Evolutionary conservation across 2,797 vertebrate species (phyloP).

Genomic region (Cyclura pinguis): DNA sequence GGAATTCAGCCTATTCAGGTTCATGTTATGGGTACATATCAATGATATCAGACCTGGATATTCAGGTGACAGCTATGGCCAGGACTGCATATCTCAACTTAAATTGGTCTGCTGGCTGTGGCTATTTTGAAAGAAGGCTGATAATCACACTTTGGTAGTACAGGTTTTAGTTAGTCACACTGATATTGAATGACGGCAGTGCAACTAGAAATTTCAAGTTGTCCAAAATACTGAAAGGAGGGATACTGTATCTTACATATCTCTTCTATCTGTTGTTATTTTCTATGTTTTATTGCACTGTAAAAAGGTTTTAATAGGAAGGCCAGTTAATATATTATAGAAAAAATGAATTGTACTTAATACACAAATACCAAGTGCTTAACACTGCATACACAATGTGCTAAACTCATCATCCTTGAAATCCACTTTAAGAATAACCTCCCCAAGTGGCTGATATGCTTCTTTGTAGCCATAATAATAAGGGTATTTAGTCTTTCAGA

Average conservation of each 20-base stretch:
- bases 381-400: conserved; percentile 44
- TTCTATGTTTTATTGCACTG: background rate
- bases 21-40: background rate
- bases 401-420: conserved; percentile 24
- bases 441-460: conserved; percentile 26
- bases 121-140: background rate
- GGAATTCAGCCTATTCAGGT: background rate
- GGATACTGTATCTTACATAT: background rate
- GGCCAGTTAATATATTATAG: too few species aligned
- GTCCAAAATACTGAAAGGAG: background rate
- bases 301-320: background rate
- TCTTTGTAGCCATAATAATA: conserved; percentile 52
- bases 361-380: conserved; percentile 20
- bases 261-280: background rate
- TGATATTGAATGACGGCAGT: background rate
- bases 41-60: background rate
- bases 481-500: conserved; percentile 60
- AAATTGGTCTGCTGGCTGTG: background rate
- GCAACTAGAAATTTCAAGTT: background rate
- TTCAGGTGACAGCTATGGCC: background rate
- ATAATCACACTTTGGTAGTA: background rate
- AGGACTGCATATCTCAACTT: background rate
- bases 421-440: conserved; percentile 20
- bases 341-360: conserved; percentile 16
- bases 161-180: background rate